phyloP scores from a whole-genome alignment of 2,888 invertebrate species.

The Vanessa cardui region DNA sequence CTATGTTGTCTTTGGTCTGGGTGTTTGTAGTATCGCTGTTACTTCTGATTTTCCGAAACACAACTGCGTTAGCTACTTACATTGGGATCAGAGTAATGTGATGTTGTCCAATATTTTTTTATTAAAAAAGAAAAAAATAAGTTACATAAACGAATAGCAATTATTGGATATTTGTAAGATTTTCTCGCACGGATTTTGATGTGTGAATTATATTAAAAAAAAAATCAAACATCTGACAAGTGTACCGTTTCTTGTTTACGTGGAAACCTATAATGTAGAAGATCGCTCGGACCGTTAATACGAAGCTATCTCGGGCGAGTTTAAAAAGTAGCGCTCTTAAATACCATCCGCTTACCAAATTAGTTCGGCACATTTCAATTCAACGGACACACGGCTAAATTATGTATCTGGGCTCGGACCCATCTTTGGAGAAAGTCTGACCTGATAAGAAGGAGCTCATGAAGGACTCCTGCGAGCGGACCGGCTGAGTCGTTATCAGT shows the following conservation, averaged over 20 bases:
- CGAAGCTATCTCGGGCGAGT: conserved; percentile 13
- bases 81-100: too few species aligned
- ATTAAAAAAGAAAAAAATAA: too few species aligned
- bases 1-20: too few species aligned
- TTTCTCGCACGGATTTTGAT: not conserved
- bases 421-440: conserved; percentile 52
- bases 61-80: too few species aligned
- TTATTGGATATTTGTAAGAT: too few species aligned
- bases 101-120: too few species aligned
- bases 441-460: conserved; percentile 92
- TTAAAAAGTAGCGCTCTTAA: conserved; percentile 32
- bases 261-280: conserved; percentile 16
- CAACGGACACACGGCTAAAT: conserved; percentile 34
- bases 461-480: conserved; percentile 85
- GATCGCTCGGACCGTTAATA: conserved; percentile 23
- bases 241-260: conserved; percentile 22
- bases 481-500: conserved; percentile 52
- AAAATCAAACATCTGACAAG: not conserved
- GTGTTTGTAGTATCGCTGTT: too few species aligned
- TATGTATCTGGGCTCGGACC: conserved; percentile 36
- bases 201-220: not conserved
- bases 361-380: conserved; percentile 39
- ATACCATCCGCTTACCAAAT: conserved; percentile 39
- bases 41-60: too few species aligned
- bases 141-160: too few species aligned